Base-by-base conservation (phyloP, 2,888 invertebrate genomes). In the Drosophila borealis region DNA sequence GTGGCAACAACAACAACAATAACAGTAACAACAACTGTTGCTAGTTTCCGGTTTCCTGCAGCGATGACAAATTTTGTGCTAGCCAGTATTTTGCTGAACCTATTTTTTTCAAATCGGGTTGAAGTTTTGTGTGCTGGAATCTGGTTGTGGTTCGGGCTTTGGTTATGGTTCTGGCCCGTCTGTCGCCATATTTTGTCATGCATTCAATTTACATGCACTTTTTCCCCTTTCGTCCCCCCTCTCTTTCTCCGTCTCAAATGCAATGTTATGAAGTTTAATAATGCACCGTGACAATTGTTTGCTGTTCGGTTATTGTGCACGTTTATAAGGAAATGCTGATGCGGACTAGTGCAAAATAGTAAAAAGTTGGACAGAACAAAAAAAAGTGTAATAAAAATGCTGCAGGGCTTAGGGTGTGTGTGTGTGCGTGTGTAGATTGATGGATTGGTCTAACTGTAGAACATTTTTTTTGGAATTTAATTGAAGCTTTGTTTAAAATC, bases 11-110 rank as follows among this genome's bases (percentile, higher is more conserved):
- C 65, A 63, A 37, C 34, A 66, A 59, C 55, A 74, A n/a, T n/a
- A 62, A 34, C 50, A 65, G 14, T 62, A 66, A 64, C 73, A 70
- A 46, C 71, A 78, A 88, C 83, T 86, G 89, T 82, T 82, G 80
- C 85, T 80, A 88, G 87, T 80, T 89, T 89, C 89, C 88, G 86
- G 80, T 70, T 88, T 88, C 89, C 88, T 74, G 84, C 77, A 63
- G 87, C 50, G 84, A 70, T 84, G 89, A 89, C 89, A 88, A 88
- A 86, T 86, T 88, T 81, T 69, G 25, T 65, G 72, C 66, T 57
- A 62, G 62, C 64, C 64, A 55, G 54, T 45, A 42, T 73, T 82
- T 73, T 73, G 73, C 69, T 62, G n/a, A 60, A 59, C 72, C 59
- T 54, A 46, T 66, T 51, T 48, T 49, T 49, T 62, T 59, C 59